Conservation (phyloP, 2,888 invertebrate species). For the Alsophila aescularia region DNA sequence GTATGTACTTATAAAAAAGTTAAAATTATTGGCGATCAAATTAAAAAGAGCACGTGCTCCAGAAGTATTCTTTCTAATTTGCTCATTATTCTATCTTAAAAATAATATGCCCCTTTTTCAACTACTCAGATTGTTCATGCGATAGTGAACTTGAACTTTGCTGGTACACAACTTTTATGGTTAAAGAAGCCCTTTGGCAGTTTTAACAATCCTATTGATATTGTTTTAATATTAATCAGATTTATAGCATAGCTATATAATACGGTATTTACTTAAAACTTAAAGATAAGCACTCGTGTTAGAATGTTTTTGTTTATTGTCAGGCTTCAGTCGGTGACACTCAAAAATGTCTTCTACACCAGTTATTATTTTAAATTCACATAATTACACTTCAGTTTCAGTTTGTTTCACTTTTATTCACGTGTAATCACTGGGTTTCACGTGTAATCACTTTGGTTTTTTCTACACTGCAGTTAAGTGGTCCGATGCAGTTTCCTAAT, state of each 20-base stretch:
- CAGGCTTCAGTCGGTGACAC: neutral
- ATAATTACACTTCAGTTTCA: constrained; percentile 11
- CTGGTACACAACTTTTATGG: neutral
- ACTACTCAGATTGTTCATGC: no score
- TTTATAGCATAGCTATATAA: no score
- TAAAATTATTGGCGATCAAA: constrained; percentile 53
- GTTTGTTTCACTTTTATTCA: constrained; percentile 29
- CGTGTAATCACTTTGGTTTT: no score
- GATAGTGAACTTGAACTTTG: no score
- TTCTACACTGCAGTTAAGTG: constrained; percentile 5
- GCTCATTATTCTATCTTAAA: constrained; percentile 37
- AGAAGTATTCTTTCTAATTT: constrained; percentile 63
- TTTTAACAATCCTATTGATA: neutral
- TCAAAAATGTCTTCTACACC: neutral
- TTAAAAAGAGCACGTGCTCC: constrained; percentile 56
- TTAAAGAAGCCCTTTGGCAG: neutral
- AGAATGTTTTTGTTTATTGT: no score
- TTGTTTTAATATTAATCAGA: no score
- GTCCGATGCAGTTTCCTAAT: constrained; percentile 14
- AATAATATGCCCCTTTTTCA: neutral
- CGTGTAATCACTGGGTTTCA: constrained; percentile 35
- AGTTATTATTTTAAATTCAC: constrained; percentile 23
- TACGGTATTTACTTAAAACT: no score
- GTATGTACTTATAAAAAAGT: constrained; percentile 18
- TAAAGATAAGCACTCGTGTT: no score